Evolutionary conservation across 1,140 invertebrate genomes (phyloP).

Genomic region (Oedothorax gibbosus): DNA sequence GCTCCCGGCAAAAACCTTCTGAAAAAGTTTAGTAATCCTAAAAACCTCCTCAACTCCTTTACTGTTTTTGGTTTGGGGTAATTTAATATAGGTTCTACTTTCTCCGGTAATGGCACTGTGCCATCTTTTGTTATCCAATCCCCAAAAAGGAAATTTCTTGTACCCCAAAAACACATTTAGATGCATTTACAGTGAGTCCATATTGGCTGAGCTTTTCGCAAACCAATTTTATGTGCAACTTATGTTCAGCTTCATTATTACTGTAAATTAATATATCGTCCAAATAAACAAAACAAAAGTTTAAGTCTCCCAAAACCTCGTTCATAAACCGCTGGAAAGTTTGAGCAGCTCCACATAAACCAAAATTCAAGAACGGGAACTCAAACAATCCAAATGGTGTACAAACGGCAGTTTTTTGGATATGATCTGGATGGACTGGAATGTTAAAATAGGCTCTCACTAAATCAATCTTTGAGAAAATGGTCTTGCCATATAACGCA

Average conservation of each 20-base stretch:
- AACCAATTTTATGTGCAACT: not conserved
- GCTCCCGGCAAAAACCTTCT: constrained; percentile 36
- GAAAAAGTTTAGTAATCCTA: constrained; percentile 66
- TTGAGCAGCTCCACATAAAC: not conserved
- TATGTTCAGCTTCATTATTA: constrained; percentile 5
- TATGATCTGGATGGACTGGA: not conserved
- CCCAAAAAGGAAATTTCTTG: no score
- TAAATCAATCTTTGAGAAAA: not conserved
- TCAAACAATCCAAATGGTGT: not conserved
- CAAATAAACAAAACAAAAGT: not conserved
- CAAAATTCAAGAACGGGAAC: not conserved
- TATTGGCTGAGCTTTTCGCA: no score
- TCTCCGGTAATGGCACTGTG: no score
- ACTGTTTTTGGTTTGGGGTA: no score
- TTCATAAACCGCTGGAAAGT: constrained; percentile 19
- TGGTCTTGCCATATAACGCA: no score
- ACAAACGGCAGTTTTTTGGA: not conserved
- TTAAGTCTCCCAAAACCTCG: not conserved
- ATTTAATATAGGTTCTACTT: not conserved
- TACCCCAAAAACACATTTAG: no score
- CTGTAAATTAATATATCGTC: constrained; percentile 7
- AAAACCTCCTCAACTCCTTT: constrained; percentile 66
- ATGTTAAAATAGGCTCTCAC: not conserved
- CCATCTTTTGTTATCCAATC: no score
- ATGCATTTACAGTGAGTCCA: no score